Percentiles rank a stretch among this genome's conserved stretches.
Conservation (phyloP, 2,797 vertebrate species). For the Synanceia verrucosa region DNA sequence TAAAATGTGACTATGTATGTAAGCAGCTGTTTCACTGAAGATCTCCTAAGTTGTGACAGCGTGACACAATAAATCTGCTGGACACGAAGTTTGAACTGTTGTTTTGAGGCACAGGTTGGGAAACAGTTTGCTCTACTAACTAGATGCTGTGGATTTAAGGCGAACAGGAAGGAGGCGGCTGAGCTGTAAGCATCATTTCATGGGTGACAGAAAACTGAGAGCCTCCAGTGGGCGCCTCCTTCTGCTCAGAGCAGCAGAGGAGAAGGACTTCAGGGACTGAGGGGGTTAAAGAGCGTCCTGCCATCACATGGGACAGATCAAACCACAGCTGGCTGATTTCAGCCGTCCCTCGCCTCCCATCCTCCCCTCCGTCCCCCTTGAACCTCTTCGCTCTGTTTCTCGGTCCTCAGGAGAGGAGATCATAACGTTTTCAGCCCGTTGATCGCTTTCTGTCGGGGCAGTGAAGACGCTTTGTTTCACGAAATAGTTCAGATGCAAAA, state of each 20-base stretch:
- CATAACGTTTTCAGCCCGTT: constrained; percentile 32
- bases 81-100: neutral
- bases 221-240: constrained; percentile 60
- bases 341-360: constrained; percentile 63
- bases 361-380: constrained; percentile 52
- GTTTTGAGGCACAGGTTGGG: neutral
- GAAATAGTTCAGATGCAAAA: neutral
- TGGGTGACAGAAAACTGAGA: constrained; percentile 72
- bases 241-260: constrained; percentile 57
- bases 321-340: constrained; percentile 80
- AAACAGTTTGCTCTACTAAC: neutral
- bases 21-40: neutral
- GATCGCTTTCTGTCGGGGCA: constrained; percentile 4
- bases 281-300: constrained; percentile 34
- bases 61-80: neutral
- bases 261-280: constrained; percentile 53
- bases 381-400: constrained; percentile 35
- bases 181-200: constrained; percentile 68
- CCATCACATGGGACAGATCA: constrained; percentile 71
- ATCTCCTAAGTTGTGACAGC: neutral
- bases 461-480: neutral
- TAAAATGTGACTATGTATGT: neutral
- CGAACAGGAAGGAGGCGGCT: constrained; percentile 16
- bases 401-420: constrained; percentile 19
- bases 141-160: constrained; percentile 33